Percentiles rank a stretch among this genome's conserved stretches.
These are phyloP conservation scores for Acanthoscelides obtectus DNA, from an alignment of 2,888 invertebrate genomes.

Conservation along the genomic window DNA sequence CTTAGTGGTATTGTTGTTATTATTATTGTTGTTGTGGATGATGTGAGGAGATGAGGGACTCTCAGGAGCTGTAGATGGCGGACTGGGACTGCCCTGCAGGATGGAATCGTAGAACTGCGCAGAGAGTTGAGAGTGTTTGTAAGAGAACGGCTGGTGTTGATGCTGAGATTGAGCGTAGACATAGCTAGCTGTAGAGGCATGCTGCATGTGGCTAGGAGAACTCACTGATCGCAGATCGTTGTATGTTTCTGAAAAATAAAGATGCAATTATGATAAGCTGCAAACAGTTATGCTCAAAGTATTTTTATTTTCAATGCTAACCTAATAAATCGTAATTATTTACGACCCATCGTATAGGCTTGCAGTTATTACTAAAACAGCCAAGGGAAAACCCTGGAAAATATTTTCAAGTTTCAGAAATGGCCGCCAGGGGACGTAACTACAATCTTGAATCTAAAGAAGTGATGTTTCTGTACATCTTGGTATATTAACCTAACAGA, in stretches of 20 bases:
- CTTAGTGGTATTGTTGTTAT: conserved; percentile 35
- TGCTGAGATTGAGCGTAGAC: conserved; percentile 29
- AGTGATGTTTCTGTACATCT: too few relatives aligned
- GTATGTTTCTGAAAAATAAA: conserved; percentile 34
- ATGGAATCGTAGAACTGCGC: conserved; percentile 37
- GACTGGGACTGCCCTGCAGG: conserved; percentile 39
- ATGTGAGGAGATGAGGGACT: conserved; percentile 41
- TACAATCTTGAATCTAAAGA: too few relatives aligned
- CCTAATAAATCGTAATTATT: too few relatives aligned
- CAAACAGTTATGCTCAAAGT: too few relatives aligned
- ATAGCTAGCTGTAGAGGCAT: conserved; percentile 30
- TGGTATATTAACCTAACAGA: too few relatives aligned
- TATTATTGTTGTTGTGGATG: conserved; percentile 33
- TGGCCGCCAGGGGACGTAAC: too few relatives aligned
- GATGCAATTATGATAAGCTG: too few relatives aligned
- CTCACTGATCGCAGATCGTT: conserved; percentile 35
- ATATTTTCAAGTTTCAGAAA: too few relatives aligned
- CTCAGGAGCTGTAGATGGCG: conserved; percentile 36
- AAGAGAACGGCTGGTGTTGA: conserved; percentile 9
- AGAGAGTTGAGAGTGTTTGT: conserved; percentile 30
- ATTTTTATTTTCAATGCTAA: too few relatives aligned
- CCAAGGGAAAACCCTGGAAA: too few relatives aligned
- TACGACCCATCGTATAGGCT: too few relatives aligned
- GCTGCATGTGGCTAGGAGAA: conserved; percentile 35
- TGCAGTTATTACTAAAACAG: too few relatives aligned